These are phyloP conservation scores for Misgurnus mizolepis DNA, from an alignment of 2,113 vertebrate species.

Conservation along the genomic window DNA sequence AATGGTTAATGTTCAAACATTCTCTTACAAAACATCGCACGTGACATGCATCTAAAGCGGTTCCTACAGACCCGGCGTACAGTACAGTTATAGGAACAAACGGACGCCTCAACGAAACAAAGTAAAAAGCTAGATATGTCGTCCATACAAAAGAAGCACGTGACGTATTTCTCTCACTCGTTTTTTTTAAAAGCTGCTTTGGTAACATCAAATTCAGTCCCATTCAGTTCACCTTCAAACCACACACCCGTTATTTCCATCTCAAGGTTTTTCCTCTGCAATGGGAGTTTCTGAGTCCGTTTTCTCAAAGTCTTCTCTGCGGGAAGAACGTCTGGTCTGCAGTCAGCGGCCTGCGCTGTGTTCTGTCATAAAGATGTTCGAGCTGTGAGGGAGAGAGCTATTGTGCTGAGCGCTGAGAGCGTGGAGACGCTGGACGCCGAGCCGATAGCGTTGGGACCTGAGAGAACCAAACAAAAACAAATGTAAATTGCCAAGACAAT, in stretches of 20 bases:
- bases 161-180: constrained; percentile 78
- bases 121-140: constrained; percentile 96
- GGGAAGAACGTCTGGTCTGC: constrained; percentile 37
- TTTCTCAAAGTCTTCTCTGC: constrained; percentile 43
- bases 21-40: constrained; percentile 67
- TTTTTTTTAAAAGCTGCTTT: constrained; percentile 96
- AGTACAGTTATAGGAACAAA: constrained; percentile 40
- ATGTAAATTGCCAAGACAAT: not conserved
- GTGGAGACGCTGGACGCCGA: constrained; percentile 92
- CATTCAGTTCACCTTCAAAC: constrained; percentile 51
- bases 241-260: constrained; percentile 35
- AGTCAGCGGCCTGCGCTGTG: constrained; percentile 44
- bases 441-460: constrained; percentile 89
- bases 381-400: constrained; percentile 96
- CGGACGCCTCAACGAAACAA: constrained; percentile 76
- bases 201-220: constrained; percentile 97
- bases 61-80: constrained; percentile 36
- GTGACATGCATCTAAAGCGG: constrained; percentile 76
- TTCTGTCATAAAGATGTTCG: constrained; percentile 97
- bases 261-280: constrained; percentile 55
- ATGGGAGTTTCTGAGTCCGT: constrained; percentile 67
- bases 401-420: constrained; percentile 93
- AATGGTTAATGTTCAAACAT: constrained; percentile 45
- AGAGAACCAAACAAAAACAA: constrained; percentile 52
- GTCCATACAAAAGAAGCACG: constrained; percentile 99